Evolutionary conservation across 2,113 vertebrate genomes (phyloP), one percentile per base, ranked within the genome.

Genomic region (Phycodurus eques): DNA sequence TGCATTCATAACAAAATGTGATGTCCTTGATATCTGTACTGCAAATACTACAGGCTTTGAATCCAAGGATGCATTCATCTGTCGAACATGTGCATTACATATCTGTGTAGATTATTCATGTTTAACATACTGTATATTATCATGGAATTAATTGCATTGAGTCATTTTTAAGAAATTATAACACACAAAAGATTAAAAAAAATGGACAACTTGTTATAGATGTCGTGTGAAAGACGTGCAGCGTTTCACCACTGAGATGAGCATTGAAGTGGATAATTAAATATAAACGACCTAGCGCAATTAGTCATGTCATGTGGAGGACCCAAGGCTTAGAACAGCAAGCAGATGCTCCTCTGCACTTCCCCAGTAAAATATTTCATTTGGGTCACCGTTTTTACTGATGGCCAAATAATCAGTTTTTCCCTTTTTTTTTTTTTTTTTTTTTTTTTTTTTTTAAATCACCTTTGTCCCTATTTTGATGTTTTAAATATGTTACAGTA

Each of bases 291-390:
- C 85, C 88, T 85, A 79, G 79, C 87, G 87, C 91, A 92, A 92
- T 93, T 92, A 90, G 90, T 92, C 90, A 90, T 89, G 89, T 91
- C 90, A 88, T 82, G 81, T 79, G 87, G 88, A 87, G 84, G 87
- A 90, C 90, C 90, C 87, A 87, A 84, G 88, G 92, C 87, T 88
- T 88, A 88, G 88, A 83, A 74, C 84, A 85, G 85, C 4, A 61
- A 92, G 85, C 92, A 93, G 91, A 93, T 93, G 92, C 91, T 92
- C 85, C 92, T 92, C 90, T 89, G 90, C 90, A 89, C 76, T 89
- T 92, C 89, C 85, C 83, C 60, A 63, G 81, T 83, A 86, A 83
- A 88, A 85, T 88, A 78, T 89, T 91, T 90, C 85, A 90, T 84
- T 74, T 90, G 88, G 91, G 90, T 92, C 92, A 92, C 73, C 69